Base-by-base conservation (phyloP, 2,888 invertebrate species). In the Dynastes maya region DNA sequence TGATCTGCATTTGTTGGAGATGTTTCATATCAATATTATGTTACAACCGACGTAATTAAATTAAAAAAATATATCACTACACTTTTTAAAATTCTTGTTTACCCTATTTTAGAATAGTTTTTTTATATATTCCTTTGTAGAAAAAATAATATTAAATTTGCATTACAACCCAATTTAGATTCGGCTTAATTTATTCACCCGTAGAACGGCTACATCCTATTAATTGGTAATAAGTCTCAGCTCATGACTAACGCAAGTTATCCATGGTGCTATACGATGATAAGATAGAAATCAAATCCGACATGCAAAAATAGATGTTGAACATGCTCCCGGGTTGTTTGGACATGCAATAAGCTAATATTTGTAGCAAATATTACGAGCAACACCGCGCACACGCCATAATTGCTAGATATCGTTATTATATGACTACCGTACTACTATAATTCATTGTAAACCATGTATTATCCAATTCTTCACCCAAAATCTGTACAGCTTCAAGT, bases 321-420 rank as follows among this genome's bases (percentile, higher is more conserved):
- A 45, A 45, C 45, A 45, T 45, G 11, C 45, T 45, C 45, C 22
- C 45, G 45, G 9, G 1, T 45, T 45, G 8, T 45, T 45, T 45
- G 8, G 11, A 45, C 45, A 45, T 45, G 45, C 45, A 45, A 45
- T 45, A 45, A 45, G 8, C 45, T 45, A 45, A 45, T 45, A 45
- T 45, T 55, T 55, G 55, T 55, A 22, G 55, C 55, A 55, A n/a
- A 55, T 55, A 55, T 55, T 55, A n/a, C n/a, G n/a, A 22, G 22
- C 22, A 22, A 55, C 22, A 5, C 22, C 55, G 55, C 8, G 8
- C 11, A 55, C n/a, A 55, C 55, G 55, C n/a, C 13, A 55, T 22
- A 55, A 55, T 55, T 16, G 16, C 6, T 55, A 55, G 16, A 55
- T 16, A 55, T 55, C 16, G n/a, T 16, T 22, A 55, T 22, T n/a